Evolutionary conservation across 2,888 invertebrate genomes (phyloP).

Genomic region (Tipula confusa): DNA sequence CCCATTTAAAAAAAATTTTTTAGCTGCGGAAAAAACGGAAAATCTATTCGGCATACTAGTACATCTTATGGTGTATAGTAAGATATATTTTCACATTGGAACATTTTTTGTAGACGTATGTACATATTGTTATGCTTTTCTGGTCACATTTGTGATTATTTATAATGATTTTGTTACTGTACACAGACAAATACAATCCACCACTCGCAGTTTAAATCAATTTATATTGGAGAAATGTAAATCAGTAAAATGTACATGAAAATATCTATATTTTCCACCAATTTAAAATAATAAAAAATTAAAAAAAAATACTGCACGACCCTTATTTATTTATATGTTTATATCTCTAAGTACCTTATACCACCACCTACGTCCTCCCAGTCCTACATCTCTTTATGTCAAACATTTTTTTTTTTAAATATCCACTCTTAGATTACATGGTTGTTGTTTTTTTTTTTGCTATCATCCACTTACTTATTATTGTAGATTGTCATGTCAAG

Average conservation of each 20-base stretch:
- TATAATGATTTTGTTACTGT: background rate
- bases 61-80: background rate
- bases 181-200: background rate
- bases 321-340: background rate
- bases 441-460: constrained; percentile 12
- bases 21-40: background rate
- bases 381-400: background rate
- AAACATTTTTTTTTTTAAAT: background rate
- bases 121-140: background rate
- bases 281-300: constrained; percentile 27
- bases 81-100: background rate
- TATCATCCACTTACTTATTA: constrained; percentile 27
- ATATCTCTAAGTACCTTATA: background rate
- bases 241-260: background rate
- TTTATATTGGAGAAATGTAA: background rate
- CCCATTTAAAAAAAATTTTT: background rate
- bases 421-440: constrained; percentile 25
- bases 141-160: constrained; percentile 20
- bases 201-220: too few species aligned
- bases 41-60: background rate
- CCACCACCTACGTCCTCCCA: background rate
- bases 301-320: background rate
- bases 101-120: background rate
- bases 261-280: constrained; percentile 28
- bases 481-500: constrained; percentile 30